Conservation (phyloP, 2,797 vertebrate species). For the Gouania willdenowi region DNA sequence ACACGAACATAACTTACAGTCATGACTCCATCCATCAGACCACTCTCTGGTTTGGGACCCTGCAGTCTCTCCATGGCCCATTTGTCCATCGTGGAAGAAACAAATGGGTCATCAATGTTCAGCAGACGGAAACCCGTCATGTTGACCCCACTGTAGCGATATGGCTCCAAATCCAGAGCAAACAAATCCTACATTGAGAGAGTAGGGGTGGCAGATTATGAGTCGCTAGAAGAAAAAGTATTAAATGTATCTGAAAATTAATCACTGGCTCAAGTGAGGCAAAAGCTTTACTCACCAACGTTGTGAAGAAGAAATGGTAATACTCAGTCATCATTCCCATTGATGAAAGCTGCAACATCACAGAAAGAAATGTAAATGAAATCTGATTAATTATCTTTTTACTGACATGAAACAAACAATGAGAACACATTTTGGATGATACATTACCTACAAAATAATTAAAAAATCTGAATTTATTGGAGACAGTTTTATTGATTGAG, state of each 20-base stretch:
- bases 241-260: too few species aligned
- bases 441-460: too few species aligned
- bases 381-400: too few species aligned
- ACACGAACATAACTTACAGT: slow-evolving; percentile 84
- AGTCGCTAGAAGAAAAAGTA: not conserved
- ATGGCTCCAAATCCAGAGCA: slow-evolving; percentile 91
- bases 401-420: too few species aligned
- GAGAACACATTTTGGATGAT: too few species aligned
- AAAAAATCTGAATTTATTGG: too few species aligned
- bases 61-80: slow-evolving; percentile 91
- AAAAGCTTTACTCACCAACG: slow-evolving; percentile 87
- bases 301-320: slow-evolving; percentile 97
- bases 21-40: slow-evolving; percentile 89
- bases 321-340: slow-evolving; percentile 99
- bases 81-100: slow-evolving; percentile 84
- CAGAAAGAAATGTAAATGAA: slow-evolving; percentile 5
- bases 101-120: slow-evolving; percentile 82
- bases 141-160: slow-evolving; percentile 93
- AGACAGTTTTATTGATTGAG: too few species aligned
- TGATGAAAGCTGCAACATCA: slow-evolving; percentile 83
- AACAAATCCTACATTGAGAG: slow-evolving; percentile 82
- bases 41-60: slow-evolving; percentile 84
- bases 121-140: slow-evolving; percentile 94
- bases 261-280: too few species aligned
- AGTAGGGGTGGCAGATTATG: too few species aligned